A percentile compares a stretch with the other conserved stretches of the same genome.
phyloP scores from a whole-genome alignment of 1,140 invertebrate genomes.

The Colletes gigas region DNA sequence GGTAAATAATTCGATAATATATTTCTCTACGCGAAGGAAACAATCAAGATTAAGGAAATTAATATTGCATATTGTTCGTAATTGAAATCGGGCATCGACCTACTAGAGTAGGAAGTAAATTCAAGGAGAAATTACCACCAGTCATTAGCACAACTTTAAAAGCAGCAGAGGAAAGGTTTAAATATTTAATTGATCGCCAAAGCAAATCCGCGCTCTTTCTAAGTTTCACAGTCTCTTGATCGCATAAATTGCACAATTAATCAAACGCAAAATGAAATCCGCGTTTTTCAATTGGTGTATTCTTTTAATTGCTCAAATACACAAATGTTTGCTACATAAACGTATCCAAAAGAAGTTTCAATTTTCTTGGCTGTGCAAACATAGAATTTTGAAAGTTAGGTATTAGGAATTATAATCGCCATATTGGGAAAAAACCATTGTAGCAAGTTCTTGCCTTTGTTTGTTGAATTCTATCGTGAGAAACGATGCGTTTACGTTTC shows the following conservation, averaged over 20 bases:
- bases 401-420: no score
- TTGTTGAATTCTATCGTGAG: neutral
- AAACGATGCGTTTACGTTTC: neutral
- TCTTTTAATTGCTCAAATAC: no score
- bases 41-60: conserved; percentile 5
- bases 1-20: no score
- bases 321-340: no score
- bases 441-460: no score
- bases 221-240: neutral
- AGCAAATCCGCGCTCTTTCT: neutral
- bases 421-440: no score
- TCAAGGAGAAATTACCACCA: conserved; percentile 38
- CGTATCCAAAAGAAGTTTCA: no score
- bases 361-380: no score
- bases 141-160: conserved; percentile 44
- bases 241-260: conserved; percentile 26
- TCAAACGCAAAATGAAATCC: conserved; percentile 1
- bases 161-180: conserved; percentile 15
- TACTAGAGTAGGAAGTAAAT: conserved; percentile 43
- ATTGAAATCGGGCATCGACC: conserved; percentile 46
- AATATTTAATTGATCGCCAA: conserved; percentile 51
- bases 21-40: no score
- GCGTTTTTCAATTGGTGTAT: neutral
- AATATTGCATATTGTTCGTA: neutral
- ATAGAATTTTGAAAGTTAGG: no score